These are phyloP conservation scores for Trachemys scripta DNA, from an alignment of 2,113 vertebrate genomes.

Conservation along the genomic window DNA sequence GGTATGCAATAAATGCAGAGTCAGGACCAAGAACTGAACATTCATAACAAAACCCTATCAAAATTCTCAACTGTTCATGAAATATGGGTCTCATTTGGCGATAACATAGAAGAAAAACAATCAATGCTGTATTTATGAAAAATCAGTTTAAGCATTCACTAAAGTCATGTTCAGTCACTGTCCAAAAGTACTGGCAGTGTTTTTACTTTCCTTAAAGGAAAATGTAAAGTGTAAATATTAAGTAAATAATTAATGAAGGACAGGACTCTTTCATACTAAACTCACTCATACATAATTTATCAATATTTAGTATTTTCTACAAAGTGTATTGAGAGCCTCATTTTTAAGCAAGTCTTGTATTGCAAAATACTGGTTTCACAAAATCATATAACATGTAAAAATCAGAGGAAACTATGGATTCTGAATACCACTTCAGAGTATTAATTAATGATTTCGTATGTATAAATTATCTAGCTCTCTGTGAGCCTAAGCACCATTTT, in stretches of 20 bases:
- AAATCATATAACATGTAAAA: neutral
- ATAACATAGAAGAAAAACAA: neutral
- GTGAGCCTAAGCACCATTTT: neutral
- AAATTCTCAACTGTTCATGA: neutral
- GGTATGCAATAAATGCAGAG: neutral
- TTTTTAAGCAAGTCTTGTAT: neutral
- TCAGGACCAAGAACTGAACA: neutral
- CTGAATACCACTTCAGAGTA: neutral
- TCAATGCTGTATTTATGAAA: neutral
- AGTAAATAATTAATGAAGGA: constrained; percentile 45
- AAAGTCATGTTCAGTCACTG: neutral
- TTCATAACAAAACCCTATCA: neutral
- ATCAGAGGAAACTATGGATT: neutral
- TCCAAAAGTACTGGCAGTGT: constrained; percentile 6
- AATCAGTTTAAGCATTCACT: neutral
- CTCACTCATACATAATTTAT: constrained; percentile 46
- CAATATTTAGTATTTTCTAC: constrained; percentile 4
- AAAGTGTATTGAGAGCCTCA: neutral
- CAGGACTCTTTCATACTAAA: constrained; percentile 36
- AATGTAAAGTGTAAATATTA: constrained; percentile 32
- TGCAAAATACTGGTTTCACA: neutral
- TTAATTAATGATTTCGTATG: neutral
- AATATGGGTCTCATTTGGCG: neutral
- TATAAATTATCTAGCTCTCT: neutral
- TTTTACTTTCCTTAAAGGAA: constrained; percentile 36